A percentile compares a stretch with the other conserved stretches of the same genome.
phyloP scores from a whole-genome alignment of 1,140 invertebrate species.

The Trichonephila clavipes region DNA sequence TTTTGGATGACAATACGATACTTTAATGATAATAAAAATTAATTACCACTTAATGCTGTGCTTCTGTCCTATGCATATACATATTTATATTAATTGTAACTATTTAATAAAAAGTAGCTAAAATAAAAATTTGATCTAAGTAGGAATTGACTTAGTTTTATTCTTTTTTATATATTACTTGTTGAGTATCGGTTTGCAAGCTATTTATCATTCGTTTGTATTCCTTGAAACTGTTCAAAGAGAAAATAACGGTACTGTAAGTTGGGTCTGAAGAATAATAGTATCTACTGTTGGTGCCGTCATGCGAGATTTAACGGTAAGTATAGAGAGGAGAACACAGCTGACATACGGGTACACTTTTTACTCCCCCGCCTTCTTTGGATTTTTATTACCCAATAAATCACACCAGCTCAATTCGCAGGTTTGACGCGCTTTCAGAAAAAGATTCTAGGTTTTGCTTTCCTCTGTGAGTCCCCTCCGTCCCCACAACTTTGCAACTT shows the following conservation, averaged over 20 bases:
- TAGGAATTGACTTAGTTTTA: too few species aligned
- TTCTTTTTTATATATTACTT: too few species aligned
- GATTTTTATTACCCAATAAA: constrained; percentile 76
- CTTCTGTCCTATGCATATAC: too few species aligned
- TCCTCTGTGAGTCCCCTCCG: not conserved
- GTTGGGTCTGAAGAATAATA: not conserved
- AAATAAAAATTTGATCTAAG: too few species aligned
- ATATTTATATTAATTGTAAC: too few species aligned
- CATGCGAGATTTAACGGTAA: constrained; percentile 4
- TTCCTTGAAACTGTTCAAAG: not conserved
- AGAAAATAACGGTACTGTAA: not conserved
- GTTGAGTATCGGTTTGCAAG: not conserved
- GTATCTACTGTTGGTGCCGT: not conserved
- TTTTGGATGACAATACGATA: too few species aligned
- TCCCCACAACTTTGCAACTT: not conserved
- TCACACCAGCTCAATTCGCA: constrained; percentile 69
- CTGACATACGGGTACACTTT: constrained; percentile 31
- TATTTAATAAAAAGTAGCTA: too few species aligned
- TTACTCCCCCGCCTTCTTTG: constrained; percentile 59
- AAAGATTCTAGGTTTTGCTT: not conserved
- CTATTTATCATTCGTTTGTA: not conserved
- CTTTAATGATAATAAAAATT: too few species aligned
- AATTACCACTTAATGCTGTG: too few species aligned
- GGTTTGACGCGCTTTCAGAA: constrained; percentile 57
- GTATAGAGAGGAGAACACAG: not conserved